phyloP scores from a whole-genome alignment of 2,888 invertebrate genomes.

The Heliconius charithonia region DNA sequence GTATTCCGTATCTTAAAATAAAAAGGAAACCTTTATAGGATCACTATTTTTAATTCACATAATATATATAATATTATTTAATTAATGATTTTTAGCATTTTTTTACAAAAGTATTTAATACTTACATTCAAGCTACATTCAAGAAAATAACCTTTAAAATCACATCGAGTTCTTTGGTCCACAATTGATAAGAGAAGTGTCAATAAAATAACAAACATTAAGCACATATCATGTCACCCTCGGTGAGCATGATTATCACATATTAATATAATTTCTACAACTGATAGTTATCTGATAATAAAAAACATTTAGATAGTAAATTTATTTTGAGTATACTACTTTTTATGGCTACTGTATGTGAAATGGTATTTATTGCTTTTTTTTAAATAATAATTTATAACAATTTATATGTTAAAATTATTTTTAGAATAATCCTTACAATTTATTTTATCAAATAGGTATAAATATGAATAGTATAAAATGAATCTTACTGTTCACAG shows the following conservation, averaged over 20 bases:
- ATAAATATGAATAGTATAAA: background rate
- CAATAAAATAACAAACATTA: slow-evolving; percentile 18
- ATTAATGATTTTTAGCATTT: too few relatives aligned
- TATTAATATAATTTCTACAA: slow-evolving; percentile 8
- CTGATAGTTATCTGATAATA: slow-evolving; percentile 13
- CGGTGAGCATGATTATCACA: slow-evolving; percentile 31
- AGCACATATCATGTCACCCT: slow-evolving; percentile 31
- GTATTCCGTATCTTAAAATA: too few relatives aligned
- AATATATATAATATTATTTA: too few relatives aligned
- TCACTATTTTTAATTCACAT: too few relatives aligned
- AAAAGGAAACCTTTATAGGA: too few relatives aligned
- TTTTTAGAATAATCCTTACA: too few relatives aligned
- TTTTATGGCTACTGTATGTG: background rate
- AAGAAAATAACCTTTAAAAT: background rate
- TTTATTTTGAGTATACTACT: background rate
- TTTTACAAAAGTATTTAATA: too few relatives aligned
- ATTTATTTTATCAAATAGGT: too few relatives aligned
- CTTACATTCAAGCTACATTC: too few relatives aligned
- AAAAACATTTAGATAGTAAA: background rate
- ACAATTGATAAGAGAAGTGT: slow-evolving; percentile 34
- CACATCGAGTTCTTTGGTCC: slow-evolving; percentile 29
- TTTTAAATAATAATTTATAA: background rate
- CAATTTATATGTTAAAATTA: too few relatives aligned
- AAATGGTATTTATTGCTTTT: background rate
- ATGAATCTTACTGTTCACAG: background rate